Base-by-base conservation (phyloP, 1,140 invertebrate species). In the Cotesia glomerata region DNA sequence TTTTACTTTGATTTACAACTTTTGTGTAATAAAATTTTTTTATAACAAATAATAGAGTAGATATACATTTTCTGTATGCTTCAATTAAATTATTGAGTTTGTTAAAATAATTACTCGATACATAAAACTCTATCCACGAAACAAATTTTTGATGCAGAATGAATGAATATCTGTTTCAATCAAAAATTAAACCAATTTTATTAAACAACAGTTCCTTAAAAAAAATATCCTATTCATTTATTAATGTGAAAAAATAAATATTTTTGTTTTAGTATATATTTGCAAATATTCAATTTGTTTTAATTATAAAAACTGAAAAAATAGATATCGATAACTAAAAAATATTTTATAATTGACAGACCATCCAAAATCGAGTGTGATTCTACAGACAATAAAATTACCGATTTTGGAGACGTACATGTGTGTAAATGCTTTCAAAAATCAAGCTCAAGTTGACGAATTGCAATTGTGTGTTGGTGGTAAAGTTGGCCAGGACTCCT, bases 391-490 rank as follows among this genome's bases (percentile, higher is more conserved):
- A 39, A 75, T 90, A 3, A 82, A 84, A 39, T 68, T 90, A 32
- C 87, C 86, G 2, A 82, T 90, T 14, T 81, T 89, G 3, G 80
- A 86, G 13, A 82, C 78, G 0, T 78, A 82, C 1, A 74, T 74
- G 32, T 89, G 88, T 7, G 78, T 76, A 14, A 78, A 79, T 39
- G 84, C 83, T 45, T 89, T 88, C 62, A 82, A 82, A 56, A 77
- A 75, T 2, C 81, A 83, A 9, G 85, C 85, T 13, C 73, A 82
- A 7, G 81, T 89, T 9, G 84, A 79, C 14, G 75, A 83, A 0
- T 80, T 75, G 13, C 89, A 91, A 74, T 80, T 91, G 65, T 92
- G 91, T 76, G 90, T 90, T 0, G 91, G 90, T 9, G 90, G 89
- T 7, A 78, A 87, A 9, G 76, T 81, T 0, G 88, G 89, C 4